Base-by-base conservation (phyloP, 64 coral and sea anemone genomes). In the Stylophora pistillata region DNA sequence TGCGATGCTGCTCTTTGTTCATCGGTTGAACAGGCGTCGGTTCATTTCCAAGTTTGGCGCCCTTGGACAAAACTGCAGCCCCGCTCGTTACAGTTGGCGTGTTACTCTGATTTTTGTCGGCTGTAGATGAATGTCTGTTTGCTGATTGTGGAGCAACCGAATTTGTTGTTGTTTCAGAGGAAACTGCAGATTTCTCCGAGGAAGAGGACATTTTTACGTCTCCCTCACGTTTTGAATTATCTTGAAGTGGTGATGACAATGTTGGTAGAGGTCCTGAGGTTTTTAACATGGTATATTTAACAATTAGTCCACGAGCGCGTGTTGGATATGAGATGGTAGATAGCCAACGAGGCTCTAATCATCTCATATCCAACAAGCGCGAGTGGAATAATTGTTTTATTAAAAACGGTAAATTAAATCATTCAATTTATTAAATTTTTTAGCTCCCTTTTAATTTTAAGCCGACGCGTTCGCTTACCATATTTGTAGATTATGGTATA, bases 191-290 rank as follows among this genome's bases (percentile, higher is more conserved):
- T 12, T 62, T 62, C 5, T 18, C 6, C 10, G 34, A 1, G 1
- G n/a, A 18, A 9, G 13, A 2, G 17, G 62, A 13, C 1, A 32
- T 47, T 70, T 70, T 70, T 17, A 53, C 12, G 15, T 69, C 23
- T 15, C 16, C 62, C 23, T 4, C 5, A 26, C 12, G 33, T 41
- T 68, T 68, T 23, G 21, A 16, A 23, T 74, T 30, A 21, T 37
- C 37, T 34, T 63, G n/a, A 27, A 30, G 25, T 7, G 53, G 9
- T 78, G 91, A 15, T 34, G 68, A 28, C 10, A 84, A 21, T 23
- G 77, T 74, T 23, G 91, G 91, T 57, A 93, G 33, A 4, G 78
- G 91, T 15, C 91, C 91, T 93, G 63, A 20, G 37, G 7, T 47
- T 47, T 47, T 4, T 47, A 0, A 47, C 37, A 47, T 7, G 1